phyloP scores from a whole-genome alignment of 2,113 vertebrate species.

The Gymnarchus niloticus region DNA sequence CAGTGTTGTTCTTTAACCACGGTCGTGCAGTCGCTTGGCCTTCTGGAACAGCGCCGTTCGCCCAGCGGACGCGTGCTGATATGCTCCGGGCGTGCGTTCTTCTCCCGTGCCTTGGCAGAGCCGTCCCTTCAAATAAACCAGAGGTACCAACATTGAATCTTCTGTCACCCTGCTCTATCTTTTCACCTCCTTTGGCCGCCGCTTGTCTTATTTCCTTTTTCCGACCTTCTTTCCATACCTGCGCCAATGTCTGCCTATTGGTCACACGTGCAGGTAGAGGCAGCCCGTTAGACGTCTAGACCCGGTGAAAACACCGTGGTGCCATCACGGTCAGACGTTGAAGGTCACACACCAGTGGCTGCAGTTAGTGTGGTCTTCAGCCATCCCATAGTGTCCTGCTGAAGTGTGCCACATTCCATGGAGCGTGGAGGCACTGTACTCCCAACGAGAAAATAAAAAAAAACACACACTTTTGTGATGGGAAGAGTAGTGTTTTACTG shows the following conservation, averaged over 20 bases:
- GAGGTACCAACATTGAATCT: neutral
- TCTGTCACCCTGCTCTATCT: neutral
- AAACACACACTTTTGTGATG: neutral
- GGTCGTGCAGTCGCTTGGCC: neutral
- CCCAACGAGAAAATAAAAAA: neutral
- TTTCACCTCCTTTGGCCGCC: conserved; percentile 10
- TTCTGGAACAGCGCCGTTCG: neutral
- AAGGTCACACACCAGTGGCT: neutral
- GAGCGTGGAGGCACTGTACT: neutral
- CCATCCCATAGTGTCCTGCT: neutral
- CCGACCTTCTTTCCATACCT: neutral
- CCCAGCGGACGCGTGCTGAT: neutral
- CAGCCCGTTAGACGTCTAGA: conserved; percentile 1
- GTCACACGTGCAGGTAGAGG: neutral
- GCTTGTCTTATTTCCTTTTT: neutral
- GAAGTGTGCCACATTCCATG: neutral
- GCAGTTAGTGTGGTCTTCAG: neutral
- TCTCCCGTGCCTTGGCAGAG: neutral
- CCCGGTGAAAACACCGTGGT: neutral
- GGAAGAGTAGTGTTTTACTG: neutral
- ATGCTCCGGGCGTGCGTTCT: neutral
- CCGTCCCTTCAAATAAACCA: neutral
- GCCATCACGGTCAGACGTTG: neutral
- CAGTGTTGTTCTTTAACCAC: too few relatives aligned
- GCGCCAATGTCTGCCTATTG: neutral